Conservation (phyloP, 2,113 vertebrate species). For the Corythornis cristatus region DNA sequence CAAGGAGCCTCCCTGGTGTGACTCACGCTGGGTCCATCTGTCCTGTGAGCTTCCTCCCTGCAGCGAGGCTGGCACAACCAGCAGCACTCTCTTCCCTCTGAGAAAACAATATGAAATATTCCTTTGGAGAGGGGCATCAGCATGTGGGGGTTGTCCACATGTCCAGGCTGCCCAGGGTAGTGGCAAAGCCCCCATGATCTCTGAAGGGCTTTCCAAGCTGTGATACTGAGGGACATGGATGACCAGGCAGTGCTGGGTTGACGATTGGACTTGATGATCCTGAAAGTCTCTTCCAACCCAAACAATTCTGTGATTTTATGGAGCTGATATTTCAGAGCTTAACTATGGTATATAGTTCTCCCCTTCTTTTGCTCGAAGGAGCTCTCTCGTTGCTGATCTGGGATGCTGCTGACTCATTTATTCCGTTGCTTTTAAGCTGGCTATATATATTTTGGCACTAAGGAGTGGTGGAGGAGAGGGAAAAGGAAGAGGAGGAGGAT, state of each 20-base stretch:
- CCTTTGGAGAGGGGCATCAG: background rate
- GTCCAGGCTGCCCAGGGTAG: background rate
- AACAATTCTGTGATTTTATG: background rate
- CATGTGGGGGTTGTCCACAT: background rate
- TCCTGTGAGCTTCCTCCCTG: background rate
- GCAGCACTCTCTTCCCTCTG: background rate
- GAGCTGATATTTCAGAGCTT: background rate
- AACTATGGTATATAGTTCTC: background rate
- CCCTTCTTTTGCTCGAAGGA: background rate
- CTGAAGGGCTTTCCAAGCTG: background rate
- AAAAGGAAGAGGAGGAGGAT: background rate
- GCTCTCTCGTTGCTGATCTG: background rate
- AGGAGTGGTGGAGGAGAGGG: background rate
- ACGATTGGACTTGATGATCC: background rate
- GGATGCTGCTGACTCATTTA: conserved; percentile 7
- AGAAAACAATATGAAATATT: background rate
- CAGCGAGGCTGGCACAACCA: background rate
- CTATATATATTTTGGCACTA: background rate
- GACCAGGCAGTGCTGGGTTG: background rate
- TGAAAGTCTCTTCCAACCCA: background rate
- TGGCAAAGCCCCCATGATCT: background rate
- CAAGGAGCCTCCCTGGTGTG: background rate
- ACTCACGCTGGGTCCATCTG: background rate
- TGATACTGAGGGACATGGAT: background rate
- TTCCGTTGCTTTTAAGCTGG: background rate